phyloP scores from a whole-genome alignment of 2,113 vertebrate species.

The Rhagologus leucostigma region DNA sequence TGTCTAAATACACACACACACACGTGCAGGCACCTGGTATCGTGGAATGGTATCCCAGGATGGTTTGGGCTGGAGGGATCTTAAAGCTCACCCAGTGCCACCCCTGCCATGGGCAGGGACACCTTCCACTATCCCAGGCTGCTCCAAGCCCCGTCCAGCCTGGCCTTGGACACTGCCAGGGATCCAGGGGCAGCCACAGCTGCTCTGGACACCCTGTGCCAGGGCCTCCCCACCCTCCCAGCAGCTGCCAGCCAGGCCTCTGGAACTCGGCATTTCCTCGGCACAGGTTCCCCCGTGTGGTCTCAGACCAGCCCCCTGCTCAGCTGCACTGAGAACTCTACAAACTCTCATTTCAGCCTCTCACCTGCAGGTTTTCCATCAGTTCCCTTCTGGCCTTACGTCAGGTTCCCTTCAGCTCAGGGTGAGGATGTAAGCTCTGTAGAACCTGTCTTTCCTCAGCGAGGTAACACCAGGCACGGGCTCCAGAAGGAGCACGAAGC shows the following conservation, averaged over 20 bases:
- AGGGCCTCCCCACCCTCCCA: neutral
- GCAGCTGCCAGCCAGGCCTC: neutral
- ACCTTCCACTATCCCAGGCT: fast-evolving
- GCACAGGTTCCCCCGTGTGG: neutral
- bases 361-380: neutral
- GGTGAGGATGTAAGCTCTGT: neutral
- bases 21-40: neutral
- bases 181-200: neutral
- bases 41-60: neutral
- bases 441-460: neutral
- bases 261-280: neutral
- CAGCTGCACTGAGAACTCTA: neutral
- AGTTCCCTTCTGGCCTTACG: neutral
- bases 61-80: neutral
- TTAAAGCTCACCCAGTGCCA: neutral
- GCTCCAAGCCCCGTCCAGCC: neutral
- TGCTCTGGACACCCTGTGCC: neutral
- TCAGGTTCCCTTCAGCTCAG: neutral
- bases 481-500: neutral
- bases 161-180: neutral
- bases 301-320: fast-evolving
- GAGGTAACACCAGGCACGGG: fast-evolving
- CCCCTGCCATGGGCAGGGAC: neutral
- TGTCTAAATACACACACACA: neutral
- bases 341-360: neutral